Evolutionary conservation across 2,113 vertebrate species (phyloP).

Genomic region (Myrmecobius fasciatus): DNA sequence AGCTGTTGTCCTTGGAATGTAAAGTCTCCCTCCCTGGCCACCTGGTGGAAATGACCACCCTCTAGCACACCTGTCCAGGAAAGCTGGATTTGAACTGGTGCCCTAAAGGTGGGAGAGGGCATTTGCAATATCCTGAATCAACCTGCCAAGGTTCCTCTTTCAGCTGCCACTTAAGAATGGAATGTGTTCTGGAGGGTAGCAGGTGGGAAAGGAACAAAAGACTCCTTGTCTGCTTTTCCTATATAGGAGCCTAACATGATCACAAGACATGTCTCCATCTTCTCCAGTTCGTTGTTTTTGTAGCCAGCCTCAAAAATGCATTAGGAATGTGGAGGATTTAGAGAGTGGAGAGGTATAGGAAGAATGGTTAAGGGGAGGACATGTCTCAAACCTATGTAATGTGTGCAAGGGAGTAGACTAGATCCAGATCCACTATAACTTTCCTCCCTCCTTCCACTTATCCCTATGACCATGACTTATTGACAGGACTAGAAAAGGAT

Average conservation of each 20-base stretch:
- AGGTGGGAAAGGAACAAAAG: slow-evolving; percentile 77
- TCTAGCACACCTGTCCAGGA: slow-evolving; percentile 76
- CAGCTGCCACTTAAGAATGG: slow-evolving; percentile 75
- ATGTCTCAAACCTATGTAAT: neutral
- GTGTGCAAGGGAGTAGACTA: neutral
- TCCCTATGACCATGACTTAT: slow-evolving; percentile 48
- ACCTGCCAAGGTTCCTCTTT: slow-evolving; percentile 70
- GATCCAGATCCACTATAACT: neutral
- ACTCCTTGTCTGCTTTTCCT: slow-evolving; percentile 65
- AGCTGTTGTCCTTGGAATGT: neutral
- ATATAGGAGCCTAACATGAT: neutral
- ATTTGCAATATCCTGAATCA: slow-evolving; percentile 74
- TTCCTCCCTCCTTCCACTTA: slow-evolving; percentile 52
- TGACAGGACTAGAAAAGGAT: slow-evolving; percentile 60
- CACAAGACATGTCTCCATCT: slow-evolving; percentile 29
- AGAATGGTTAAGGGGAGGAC: neutral
- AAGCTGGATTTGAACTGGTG: slow-evolving; percentile 67
- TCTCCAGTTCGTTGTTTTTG: neutral
- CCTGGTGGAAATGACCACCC: slow-evolving; percentile 72
- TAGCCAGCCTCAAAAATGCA: neutral
- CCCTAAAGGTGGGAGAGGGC: slow-evolving; percentile 69
- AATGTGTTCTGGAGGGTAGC: slow-evolving; percentile 75
- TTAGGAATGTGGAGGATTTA: neutral
- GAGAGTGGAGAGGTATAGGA: neutral
- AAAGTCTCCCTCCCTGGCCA: slow-evolving; percentile 47